These are phyloP conservation scores for Zygaena filipendulae DNA, from an alignment of 2,888 invertebrate species.

Conservation along the genomic window DNA sequence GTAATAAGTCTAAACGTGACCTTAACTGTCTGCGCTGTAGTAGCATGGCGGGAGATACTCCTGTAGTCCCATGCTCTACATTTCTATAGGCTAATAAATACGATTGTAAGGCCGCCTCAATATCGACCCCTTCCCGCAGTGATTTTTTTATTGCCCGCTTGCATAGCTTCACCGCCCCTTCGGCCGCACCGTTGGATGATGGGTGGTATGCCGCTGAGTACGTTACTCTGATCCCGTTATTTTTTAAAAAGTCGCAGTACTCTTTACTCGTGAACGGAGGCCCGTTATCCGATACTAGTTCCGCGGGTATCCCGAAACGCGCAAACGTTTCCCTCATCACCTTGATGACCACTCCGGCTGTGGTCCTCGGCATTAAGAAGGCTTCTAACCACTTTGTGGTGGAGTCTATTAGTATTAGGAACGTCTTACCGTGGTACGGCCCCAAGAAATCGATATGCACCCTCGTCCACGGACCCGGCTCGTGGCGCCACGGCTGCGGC, in stretches of 20 bases:
- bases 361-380: conserved; percentile 15
- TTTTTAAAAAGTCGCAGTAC: conserved; percentile 7
- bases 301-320: conserved; percentile 12
- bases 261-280: conserved; percentile 14
- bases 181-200: conserved; percentile 11
- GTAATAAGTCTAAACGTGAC: conserved; percentile 9
- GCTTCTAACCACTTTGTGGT: conserved; percentile 18
- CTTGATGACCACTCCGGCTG: conserved; percentile 9
- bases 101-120: conserved; percentile 6
- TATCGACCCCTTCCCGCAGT: conserved; percentile 1
- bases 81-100: too few species aligned
- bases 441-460: conserved; percentile 17
- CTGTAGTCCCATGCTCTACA: too few species aligned
- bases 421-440: not conserved
- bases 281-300: conserved; percentile 14
- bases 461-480: conserved; percentile 13
- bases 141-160: conserved; percentile 1
- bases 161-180: conserved; percentile 7
- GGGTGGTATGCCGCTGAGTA: too few species aligned
- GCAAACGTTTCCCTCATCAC: conserved; percentile 9
- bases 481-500: conserved; percentile 16
- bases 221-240: conserved; percentile 6
- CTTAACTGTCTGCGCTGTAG: too few species aligned
- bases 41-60: too few species aligned
- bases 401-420: conserved; percentile 6